Base-by-base conservation (phyloP, 2,113 vertebrate species). In the Hystrix brachyura region DNA sequence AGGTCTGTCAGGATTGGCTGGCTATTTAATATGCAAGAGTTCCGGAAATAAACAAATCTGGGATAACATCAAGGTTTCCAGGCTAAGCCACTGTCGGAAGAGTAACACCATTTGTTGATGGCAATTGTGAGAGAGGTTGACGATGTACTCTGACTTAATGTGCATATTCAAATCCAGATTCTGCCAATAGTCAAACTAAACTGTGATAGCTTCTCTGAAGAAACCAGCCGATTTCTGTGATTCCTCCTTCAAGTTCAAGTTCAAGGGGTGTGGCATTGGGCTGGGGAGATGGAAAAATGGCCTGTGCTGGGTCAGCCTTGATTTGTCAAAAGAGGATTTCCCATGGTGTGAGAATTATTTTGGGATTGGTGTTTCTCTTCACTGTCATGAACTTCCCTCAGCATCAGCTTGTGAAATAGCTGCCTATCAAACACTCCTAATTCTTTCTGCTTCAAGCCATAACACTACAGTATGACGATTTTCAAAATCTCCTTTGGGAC, bases 31-130 rank as follows among this genome's bases (percentile, higher is more conserved):
- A 74, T 46, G 10, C 27, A 89, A 80, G 19, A 27, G 80, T 79
- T 55, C 38, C 21, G 84, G 43, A 74, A 67, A 62, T 86, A 53
- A 80, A 89, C 78, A 90, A 94, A 89, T 81, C 19, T 25, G 59
- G 64, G 13, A 12, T 48, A 69, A 46, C 55, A 46, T 27, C 71
- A 78, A 51, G 25, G n/a, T 85, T 53, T 78, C 69, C 60, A 48
- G 29, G 25, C 65, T 57, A 81, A 87, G 65, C 14, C 14, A n/a
- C 38, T 38, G 7, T 7, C 65, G 25, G 5, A 10, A 38, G 72
- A 91, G 15, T 48, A 21, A 87, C 34, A 43, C 2, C 18, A 38
- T 14, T 64, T 25, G 19, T 0, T 74, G n/a, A 74, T 17, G 10
- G 25, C 27, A 60, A 46, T 57, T 7, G 2, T 11, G 18, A 72